phyloP scores from a whole-genome alignment of 1,140 invertebrate species.

The Dysdera silvatica region DNA sequence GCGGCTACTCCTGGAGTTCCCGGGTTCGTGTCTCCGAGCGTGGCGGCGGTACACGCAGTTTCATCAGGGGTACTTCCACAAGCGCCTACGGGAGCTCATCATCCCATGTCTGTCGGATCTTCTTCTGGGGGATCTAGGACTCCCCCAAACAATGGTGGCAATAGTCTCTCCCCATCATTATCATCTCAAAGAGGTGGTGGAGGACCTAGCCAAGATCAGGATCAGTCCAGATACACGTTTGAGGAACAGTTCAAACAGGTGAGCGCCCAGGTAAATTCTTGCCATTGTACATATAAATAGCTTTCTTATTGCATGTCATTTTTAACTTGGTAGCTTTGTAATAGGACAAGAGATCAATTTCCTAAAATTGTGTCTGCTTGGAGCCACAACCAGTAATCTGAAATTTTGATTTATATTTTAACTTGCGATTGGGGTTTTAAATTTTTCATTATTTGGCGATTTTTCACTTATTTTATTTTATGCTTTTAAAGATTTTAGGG shows the following conservation, averaged over 20 bases:
- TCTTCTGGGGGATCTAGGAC: slow-evolving; percentile 9
- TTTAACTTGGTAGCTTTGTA: too few species aligned
- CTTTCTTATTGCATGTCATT: too few species aligned
- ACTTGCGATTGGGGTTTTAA: too few species aligned
- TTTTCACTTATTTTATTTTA: too few species aligned
- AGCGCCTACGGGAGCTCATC: not conserved
- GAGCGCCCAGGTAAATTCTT: slow-evolving; percentile 10
- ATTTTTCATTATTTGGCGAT: too few species aligned
- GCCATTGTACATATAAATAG: too few species aligned
- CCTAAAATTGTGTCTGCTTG: too few species aligned
- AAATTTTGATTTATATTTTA: too few species aligned
- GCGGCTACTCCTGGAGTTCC: slow-evolving; percentile 3
- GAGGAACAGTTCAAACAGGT: slow-evolving; percentile 38
- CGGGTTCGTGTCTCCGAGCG: not conserved
- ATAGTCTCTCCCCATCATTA: not conserved
- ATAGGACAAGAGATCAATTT: too few species aligned
- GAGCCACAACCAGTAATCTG: too few species aligned
- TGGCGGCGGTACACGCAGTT: not conserved
- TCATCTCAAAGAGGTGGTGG: not conserved
- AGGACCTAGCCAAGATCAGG: not conserved
- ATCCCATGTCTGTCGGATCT: not conserved
- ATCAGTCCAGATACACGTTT: slow-evolving; percentile 32
- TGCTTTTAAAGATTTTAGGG: too few species aligned
- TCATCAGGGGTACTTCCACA: not conserved
- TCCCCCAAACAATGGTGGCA: slow-evolving; percentile 15